Evolutionary conservation across 2,113 vertebrate genomes (phyloP).

Genomic region (Xiphophorus maculatus): DNA sequence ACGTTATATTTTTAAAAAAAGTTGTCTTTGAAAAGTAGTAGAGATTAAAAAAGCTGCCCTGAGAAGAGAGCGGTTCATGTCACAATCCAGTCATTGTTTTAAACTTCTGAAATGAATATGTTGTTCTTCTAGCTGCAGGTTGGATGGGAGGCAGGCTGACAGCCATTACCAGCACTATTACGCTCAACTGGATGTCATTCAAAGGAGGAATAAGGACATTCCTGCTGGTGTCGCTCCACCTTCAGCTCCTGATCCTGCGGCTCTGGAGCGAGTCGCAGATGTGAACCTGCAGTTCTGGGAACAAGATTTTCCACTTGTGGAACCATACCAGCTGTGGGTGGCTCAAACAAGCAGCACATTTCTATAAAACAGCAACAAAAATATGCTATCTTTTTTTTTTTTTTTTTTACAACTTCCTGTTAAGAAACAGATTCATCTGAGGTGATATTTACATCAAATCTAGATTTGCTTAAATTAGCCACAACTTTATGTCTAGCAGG

Average conservation of each 20-base stretch:
- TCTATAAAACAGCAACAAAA: background rate
- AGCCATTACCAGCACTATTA: constrained; percentile 78
- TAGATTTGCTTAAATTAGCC: background rate
- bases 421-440: background rate
- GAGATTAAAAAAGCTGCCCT: background rate
- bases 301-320: constrained; percentile 37
- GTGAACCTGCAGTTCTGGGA: constrained; percentile 33
- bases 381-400: background rate
- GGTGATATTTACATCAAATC: background rate
- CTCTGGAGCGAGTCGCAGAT: constrained; percentile 52
- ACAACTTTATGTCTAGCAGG: background rate
- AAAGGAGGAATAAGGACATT: constrained; percentile 60
- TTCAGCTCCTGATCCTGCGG: constrained; percentile 15
- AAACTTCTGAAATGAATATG: background rate
- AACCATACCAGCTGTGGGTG: constrained; percentile 72
- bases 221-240: constrained; percentile 26
- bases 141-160: constrained; percentile 63
- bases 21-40: too few species aligned
- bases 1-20: too few species aligned
- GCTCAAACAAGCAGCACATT: background rate
- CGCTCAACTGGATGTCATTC: constrained; percentile 79
- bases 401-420: background rate
- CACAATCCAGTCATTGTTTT: background rate
- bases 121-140: constrained; percentile 28
- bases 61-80: background rate